phyloP scores from a whole-genome alignment of 2,888 invertebrate genomes.

The Amiota mariae region DNA sequence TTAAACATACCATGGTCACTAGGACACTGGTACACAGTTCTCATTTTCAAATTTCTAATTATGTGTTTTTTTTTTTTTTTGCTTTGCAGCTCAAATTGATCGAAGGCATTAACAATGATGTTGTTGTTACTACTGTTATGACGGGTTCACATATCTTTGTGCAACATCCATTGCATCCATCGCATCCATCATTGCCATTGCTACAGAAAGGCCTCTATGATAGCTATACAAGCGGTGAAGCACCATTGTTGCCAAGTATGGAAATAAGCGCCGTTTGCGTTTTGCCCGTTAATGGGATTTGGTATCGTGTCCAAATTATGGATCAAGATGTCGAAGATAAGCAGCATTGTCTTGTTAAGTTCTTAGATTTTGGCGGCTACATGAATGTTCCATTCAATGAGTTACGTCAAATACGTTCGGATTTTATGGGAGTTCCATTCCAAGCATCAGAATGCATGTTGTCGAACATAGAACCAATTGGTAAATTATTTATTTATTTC shows the following conservation, averaged over 20 bases:
- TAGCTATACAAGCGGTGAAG: constrained; percentile 85
- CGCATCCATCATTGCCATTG: constrained; percentile 87
- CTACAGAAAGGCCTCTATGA: constrained; percentile 88
- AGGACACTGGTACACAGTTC: neutral
- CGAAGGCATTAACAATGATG: constrained; percentile 94
- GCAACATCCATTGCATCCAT: constrained; percentile 95
- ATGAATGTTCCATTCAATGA: constrained; percentile 83
- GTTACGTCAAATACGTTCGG: constrained; percentile 92
- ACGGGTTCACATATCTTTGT: constrained; percentile 93
- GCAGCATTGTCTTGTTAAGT: constrained; percentile 82
- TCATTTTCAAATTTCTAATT: neutral
- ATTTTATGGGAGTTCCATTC: constrained; percentile 96
- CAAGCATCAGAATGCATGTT: constrained; percentile 96
- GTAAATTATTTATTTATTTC: constrained; percentile 73
- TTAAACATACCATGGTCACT: neutral
- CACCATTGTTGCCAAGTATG: constrained; percentile 85
- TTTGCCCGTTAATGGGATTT: constrained; percentile 84
- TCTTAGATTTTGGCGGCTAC: constrained; percentile 97
- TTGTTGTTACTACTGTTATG: constrained; percentile 89
- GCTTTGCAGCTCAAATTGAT: constrained; percentile 83
- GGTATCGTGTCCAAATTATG: constrained; percentile 92
- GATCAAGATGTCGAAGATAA: constrained; percentile 74
- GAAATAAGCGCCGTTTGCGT: constrained; percentile 91
- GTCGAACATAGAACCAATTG: constrained; percentile 88
- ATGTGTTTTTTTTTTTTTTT: constrained; percentile 31